Conservation (phyloP, 2,888 invertebrate species). For the Prosopocoilus inquinatus region DNA sequence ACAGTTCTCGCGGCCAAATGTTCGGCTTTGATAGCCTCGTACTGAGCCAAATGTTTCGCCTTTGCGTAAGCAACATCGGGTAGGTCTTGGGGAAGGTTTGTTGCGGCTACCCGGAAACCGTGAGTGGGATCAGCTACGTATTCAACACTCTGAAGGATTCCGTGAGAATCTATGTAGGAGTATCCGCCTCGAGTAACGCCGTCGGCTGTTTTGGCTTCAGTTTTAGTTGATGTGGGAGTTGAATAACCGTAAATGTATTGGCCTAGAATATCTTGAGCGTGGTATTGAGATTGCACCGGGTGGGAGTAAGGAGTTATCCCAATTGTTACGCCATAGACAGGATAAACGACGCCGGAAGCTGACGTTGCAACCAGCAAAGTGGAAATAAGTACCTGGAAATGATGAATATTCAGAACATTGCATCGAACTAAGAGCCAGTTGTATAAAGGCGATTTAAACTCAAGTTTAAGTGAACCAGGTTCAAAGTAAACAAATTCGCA, state of each 20-base stretch:
- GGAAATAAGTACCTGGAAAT: conserved; percentile 7
- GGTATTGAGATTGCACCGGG: conserved; percentile 50
- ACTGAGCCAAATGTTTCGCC: conserved; percentile 43
- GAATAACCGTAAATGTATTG: conserved; percentile 63
- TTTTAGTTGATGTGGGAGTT: conserved; percentile 64
- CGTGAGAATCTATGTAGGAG: conserved; percentile 67
- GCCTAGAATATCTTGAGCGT: conserved; percentile 58
- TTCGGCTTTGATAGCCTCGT: conserved; percentile 40
- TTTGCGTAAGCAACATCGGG: conserved; percentile 46
- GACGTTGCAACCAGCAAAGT: conserved; percentile 15
- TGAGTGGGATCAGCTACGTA: conserved; percentile 62
- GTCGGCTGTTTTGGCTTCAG: conserved; percentile 60
- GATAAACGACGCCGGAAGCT: conserved; percentile 13
- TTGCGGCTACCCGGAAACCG: conserved; percentile 65
- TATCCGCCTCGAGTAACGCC: conserved; percentile 66
- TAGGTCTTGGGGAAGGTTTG: conserved; percentile 59
- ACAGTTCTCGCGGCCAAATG: conserved; percentile 34
- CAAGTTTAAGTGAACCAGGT: too few relatives aligned
- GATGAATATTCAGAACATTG: neutral
- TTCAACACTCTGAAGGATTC: conserved; percentile 62
- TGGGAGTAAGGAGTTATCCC: conserved; percentile 42
- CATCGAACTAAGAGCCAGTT: neutral
- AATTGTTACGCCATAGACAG: conserved; percentile 50
- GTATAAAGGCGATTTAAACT: too few relatives aligned
- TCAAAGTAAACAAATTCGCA: too few relatives aligned